Evolutionary conservation across 1,140 invertebrate genomes (phyloP), one percentile per base, ranked within the genome.

Genomic region (Solen grandis): DNA sequence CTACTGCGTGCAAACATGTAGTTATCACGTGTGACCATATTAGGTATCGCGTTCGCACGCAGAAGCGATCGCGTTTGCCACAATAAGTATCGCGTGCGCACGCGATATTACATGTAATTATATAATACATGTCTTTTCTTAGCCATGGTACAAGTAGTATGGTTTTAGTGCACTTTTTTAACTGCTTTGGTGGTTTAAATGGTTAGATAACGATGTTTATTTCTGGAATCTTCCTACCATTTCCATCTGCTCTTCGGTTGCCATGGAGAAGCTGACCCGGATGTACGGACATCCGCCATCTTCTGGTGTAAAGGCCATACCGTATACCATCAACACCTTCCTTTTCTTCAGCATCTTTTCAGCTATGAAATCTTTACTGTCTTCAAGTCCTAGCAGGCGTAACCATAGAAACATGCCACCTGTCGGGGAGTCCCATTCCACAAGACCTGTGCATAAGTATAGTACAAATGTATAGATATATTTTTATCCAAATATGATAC

Each of bases 361-460:
- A 59, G 55, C 54, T 27, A 72, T 41, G 22, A 79, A 29, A 19
- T 13, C 10, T 8, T n/a, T 5, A 1, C 66, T 0, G 68, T 79
- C 77, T 35, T 70, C 33, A n/a, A 72, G 4, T 0, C 31, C 55
- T 22, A 16, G 46, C n/a, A 79, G 50, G 25, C 38, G 68, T 5
- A 79, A 27, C 77, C 77, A 79, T 5, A 79, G 68, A 60, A 79
- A 79, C 77, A 79, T 79, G 5, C 77, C 77, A 3, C 77, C 77
- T 22, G 54, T 29, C n/a, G 77, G 77, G 0, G 36, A 5, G 5
- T 59, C 13, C 77, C 77, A 79, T 22, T 79, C 77, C 25, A 68
- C 77, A 29, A 70, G 22, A 62, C 66, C 77, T 79, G 27, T 19
- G 31, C 5, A n/a, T 5, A 19, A 35, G n/a, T 19, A 65, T 16